phyloP scores from a whole-genome alignment of 2,113 vertebrate species.

The Terrapene triunguis region DNA sequence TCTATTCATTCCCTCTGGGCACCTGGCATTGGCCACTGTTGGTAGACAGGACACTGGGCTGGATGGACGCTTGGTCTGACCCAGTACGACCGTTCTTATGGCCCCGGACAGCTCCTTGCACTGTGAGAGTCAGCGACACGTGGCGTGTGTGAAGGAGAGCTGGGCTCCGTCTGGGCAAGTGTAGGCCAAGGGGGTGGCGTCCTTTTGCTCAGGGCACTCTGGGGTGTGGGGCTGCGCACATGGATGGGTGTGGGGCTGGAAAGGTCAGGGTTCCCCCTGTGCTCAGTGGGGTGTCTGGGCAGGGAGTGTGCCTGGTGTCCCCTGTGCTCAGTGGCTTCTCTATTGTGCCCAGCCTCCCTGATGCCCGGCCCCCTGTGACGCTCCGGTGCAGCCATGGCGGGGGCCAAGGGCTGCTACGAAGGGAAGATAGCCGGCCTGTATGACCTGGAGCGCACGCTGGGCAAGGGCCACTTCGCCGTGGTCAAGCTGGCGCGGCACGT shows the following conservation, averaged over 20 bases:
- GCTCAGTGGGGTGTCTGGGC: not conserved
- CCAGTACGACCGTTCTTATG: too few species aligned
- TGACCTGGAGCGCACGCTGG: conserved; percentile 88
- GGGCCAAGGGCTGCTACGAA: conserved; percentile 64
- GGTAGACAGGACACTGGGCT: too few species aligned
- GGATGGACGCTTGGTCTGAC: too few species aligned
- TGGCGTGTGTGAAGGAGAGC: not conserved
- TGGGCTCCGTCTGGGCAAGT: not conserved
- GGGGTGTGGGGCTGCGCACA: not conserved
- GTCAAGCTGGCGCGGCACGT: conserved; percentile 89
- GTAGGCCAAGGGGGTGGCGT: not conserved
- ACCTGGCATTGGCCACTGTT: too few species aligned
- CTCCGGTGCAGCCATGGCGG: conserved; percentile 64
- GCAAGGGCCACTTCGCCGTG: conserved; percentile 90
- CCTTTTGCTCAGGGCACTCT: not conserved
- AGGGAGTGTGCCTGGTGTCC: not conserved
- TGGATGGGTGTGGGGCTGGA: not conserved
- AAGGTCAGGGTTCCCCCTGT: not conserved
- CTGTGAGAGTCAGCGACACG: not conserved
- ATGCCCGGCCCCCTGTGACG: conserved; percentile 55
- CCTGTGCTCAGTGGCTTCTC: not conserved
- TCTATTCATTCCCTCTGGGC: too few species aligned
- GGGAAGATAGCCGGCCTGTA: conserved; percentile 89
- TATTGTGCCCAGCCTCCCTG: not conserved
- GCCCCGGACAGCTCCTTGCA: too few species aligned